Percentiles rank a stretch among this genome's conserved stretches.
These are phyloP conservation scores for Drosophila koepferae DNA, from an alignment of 2,888 invertebrate genomes.

Conservation along the genomic window DNA sequence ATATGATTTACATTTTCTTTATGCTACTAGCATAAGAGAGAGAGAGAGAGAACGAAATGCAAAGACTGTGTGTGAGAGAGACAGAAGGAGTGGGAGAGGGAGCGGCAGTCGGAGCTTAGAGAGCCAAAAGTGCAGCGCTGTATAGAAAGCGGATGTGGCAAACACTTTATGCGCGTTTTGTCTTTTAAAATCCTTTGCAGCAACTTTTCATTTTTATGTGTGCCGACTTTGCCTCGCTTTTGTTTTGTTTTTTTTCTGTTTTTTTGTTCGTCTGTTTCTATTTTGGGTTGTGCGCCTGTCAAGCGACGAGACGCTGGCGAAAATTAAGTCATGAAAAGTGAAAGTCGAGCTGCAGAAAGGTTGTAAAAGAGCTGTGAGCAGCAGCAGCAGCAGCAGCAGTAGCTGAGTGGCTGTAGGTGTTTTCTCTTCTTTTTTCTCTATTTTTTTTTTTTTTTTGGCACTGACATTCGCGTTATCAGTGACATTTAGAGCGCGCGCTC, in stretches of 20 bases:
- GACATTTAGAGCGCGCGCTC: conserved; percentile 37
- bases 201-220: conserved; percentile 60
- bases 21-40: conserved; percentile 34
- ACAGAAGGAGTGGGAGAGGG: neutral
- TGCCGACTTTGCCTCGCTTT: conserved; percentile 35
- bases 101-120: neutral
- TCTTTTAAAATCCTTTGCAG: conserved; percentile 51
- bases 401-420: neutral
- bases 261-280: conserved; percentile 41
- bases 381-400: neutral
- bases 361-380: conserved; percentile 16
- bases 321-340: conserved; percentile 67
- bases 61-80: neutral
- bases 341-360: conserved; percentile 49
- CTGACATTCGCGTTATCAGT: conserved; percentile 58
- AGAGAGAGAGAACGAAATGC: neutral
- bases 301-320: conserved; percentile 43
- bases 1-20: conserved; percentile 54
- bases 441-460: conserved; percentile 17
- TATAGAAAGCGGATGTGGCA: conserved; percentile 23
- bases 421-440: neutral
- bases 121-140: conserved; percentile 13
- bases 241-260: conserved; percentile 11
- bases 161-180: conserved; percentile 55
- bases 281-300: conserved; percentile 51